Evolutionary conservation across 2,888 invertebrate genomes (phyloP), one percentile per base, ranked within the genome.

Genomic region (Patella pellucida): DNA sequence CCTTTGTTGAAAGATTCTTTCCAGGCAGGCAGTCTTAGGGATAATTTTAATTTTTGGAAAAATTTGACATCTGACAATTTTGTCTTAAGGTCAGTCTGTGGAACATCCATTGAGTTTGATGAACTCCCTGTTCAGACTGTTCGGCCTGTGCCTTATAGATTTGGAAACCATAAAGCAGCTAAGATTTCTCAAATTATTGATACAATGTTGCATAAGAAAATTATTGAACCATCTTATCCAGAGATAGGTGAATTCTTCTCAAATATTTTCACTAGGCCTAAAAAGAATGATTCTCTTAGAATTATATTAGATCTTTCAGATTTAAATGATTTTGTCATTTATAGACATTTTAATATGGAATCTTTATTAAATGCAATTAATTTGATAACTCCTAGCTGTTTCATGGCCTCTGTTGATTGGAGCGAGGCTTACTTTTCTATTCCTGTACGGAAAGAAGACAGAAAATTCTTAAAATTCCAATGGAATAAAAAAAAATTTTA

Each of bases 301-400:
- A 27, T 78, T 23, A 78, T 76, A 68, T 62, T 78, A 52, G 74
- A 78, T 76, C 54, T 78, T 16, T 72, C 69, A n/a, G 9, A 69
- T 4, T 41, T 78, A 4, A 78, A 76, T 51, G 23, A 31, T 27
- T 50, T 52, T 56, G 69, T 78, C 12, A 11, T 52, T n/a, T 73
- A 76, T 54, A 51, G 68, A 27, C 73, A 78, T 51, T 78, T 78
- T 69, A 78, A 78, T n/a, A 76, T 78, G 78, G 73, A 78, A 23
- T 71, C 76, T 15, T 62, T 78, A 16, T 27, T 68, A 56, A 56
- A 23, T 54, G 76, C 52, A 1, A 19, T 78, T 12, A n/a, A 50
- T n/a, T 52, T 76, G 14, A 74, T 76, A 14, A 70, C n/a, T 27
- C 68, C 15, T 23, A 52, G 51, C 19, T 76, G 68, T 54, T 69